Evolutionary conservation across 2,888 invertebrate genomes (phyloP), one percentile per base, ranked within the genome.

Genomic region (Drosophila paranaensis): DNA sequence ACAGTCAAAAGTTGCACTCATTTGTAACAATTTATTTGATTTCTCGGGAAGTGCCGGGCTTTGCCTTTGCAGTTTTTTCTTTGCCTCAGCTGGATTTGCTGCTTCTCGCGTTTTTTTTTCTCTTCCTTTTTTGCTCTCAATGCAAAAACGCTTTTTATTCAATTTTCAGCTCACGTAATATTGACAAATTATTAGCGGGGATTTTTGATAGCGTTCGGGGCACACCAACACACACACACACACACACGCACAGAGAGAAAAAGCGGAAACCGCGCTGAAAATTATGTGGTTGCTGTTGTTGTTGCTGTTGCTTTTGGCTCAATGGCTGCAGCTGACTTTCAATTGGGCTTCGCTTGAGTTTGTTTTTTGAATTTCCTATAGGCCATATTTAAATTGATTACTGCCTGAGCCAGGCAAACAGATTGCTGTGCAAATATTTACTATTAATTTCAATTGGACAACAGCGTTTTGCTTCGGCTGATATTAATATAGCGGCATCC

Each of bases 161-260:
- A 82, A 87, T 90, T 91, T 89, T 90, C 91, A 81, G 82, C 84
- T 91, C 91, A 91, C 91, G 91, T 91, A 85, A 84, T 91, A 90
- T 91, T 91, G 91, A 91, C 91, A 91, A 91, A 91, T 91, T 90
- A 91, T 91, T 91, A 85, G 85, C 82, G 83, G 77, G 81, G 84
- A 86, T 91, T 91, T 89, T 77, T 84, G 87, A 87, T 85, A 79
- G 82, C 75, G 74, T 71, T 73, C 68, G 66, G 71, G 61, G 27
- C 72, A 65, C 56, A 60, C 45, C 42, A 62, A 33, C 33, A 33
- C n/a, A 53, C 60, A 33, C 56, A 54, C 40, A 20, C 42, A 39
- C 39, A 45, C 35, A 27, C 37, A 33, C 42, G 54, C 37, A 64
- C 39, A 56, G 10, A 56, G 6, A 43, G 50, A 43, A 27, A 55